phyloP scores from a whole-genome alignment of 2,797 vertebrate species.

The Hemitrygon akajei region DNA sequence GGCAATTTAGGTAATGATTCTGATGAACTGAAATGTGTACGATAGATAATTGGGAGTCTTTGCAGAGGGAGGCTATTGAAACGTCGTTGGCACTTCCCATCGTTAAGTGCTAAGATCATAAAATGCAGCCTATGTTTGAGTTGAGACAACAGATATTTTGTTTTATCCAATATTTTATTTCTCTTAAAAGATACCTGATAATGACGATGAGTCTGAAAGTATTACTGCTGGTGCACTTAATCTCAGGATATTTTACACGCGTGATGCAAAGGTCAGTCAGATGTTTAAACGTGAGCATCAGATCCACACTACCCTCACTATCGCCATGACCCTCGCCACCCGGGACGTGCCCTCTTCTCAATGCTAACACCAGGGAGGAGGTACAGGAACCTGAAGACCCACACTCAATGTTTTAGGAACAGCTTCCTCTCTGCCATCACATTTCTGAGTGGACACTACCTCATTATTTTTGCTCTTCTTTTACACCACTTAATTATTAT shows the following conservation, averaged over 20 bases:
- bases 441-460: too few relatives aligned
- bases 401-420: too few relatives aligned
- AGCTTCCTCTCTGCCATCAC: too few relatives aligned
- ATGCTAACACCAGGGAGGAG: too few relatives aligned
- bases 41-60: conserved; percentile 89
- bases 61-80: conserved; percentile 45
- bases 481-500: too few relatives aligned
- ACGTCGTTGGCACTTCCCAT: neutral
- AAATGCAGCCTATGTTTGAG: neutral
- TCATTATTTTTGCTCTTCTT: too few relatives aligned
- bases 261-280: neutral
- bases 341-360: too few relatives aligned
- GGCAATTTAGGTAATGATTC: conserved; percentile 97
- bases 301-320: too few relatives aligned
- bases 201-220: neutral
- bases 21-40: conserved; percentile 92
- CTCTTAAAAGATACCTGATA: neutral
- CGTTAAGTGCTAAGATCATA: neutral
- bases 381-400: too few relatives aligned
- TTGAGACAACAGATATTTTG: neutral
- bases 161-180: neutral
- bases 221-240: too few relatives aligned
- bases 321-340: too few relatives aligned
- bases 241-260: neutral
- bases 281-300: neutral